Evolutionary conservation across 2,113 vertebrate species (phyloP).

Genomic region (Syrrhaptes paradoxus): DNA sequence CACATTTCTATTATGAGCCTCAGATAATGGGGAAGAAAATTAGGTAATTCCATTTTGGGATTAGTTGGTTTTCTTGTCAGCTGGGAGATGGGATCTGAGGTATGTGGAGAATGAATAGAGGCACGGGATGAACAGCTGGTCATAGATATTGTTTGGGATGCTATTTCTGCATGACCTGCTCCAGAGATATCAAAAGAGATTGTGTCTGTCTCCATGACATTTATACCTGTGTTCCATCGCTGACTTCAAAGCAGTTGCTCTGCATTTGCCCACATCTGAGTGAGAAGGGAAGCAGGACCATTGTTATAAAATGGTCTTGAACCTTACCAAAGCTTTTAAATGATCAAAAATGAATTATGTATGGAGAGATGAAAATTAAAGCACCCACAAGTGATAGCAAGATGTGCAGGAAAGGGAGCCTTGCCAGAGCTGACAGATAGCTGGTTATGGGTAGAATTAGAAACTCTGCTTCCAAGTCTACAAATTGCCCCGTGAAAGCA

Average conservation of each 20-base stretch:
- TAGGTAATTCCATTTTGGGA: conserved; percentile 57
- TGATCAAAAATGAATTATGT: neutral
- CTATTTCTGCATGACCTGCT: conserved; percentile 57
- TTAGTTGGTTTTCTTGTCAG: conserved; percentile 48
- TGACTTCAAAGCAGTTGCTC: conserved; percentile 18
- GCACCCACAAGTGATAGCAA: neutral
- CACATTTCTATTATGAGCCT: conserved; percentile 54
- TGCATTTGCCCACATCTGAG: conserved; percentile 1
- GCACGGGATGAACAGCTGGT: conserved; percentile 38
- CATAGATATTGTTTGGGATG: conserved; percentile 38
- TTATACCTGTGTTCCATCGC: conserved; percentile 7
- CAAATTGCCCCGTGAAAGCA: conserved; percentile 1
- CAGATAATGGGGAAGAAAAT: conserved; percentile 55
- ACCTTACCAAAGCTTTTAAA: neutral
- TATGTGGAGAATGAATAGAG: conserved; percentile 28
- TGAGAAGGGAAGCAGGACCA: neutral
- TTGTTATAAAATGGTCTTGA: neutral
- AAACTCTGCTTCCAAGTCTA: neutral
- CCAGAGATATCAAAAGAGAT: conserved; percentile 36
- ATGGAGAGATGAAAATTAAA: neutral
- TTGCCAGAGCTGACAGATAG: neutral
- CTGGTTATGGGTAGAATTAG: neutral
- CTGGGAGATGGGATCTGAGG: conserved; percentile 49
- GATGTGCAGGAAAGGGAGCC: neutral
- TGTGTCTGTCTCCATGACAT: conserved; percentile 27